Conservation (phyloP, 2,888 invertebrate species). For the Halictus ligatus region DNA sequence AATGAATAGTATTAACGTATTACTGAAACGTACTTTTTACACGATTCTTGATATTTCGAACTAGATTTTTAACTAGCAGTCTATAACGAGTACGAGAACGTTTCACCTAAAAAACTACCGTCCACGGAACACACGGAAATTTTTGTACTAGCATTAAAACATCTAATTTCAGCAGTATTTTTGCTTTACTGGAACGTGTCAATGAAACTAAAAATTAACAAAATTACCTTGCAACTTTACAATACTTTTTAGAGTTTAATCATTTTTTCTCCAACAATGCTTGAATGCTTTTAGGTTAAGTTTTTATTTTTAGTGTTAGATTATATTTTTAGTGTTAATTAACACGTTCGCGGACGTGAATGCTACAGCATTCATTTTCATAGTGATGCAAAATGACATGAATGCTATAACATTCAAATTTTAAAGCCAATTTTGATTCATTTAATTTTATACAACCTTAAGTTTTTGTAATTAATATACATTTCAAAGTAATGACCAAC, state of each 20-base stretch:
- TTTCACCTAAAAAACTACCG: neutral
- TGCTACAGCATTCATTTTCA: too few species aligned
- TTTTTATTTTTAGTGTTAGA: too few species aligned
- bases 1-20: neutral
- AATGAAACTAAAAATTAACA: neutral
- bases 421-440: too few species aligned
- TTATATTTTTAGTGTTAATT: neutral
- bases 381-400: too few species aligned
- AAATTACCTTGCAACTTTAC: neutral
- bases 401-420: too few species aligned
- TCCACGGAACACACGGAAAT: neutral
- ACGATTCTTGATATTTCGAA: neutral
- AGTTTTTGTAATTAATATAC: too few species aligned
- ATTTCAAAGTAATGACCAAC: too few species aligned
- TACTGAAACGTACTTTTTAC: neutral
- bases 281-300: neutral
- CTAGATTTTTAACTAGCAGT: neutral
- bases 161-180: neutral
- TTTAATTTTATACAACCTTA: too few species aligned
- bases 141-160: neutral
- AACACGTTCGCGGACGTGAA: too few species aligned
- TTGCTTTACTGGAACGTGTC: neutral
- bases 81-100: neutral
- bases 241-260: neutral
- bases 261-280: neutral